Base-by-base conservation (phyloP, 2,797 vertebrate species). In the Ataeniobius toweri region DNA sequence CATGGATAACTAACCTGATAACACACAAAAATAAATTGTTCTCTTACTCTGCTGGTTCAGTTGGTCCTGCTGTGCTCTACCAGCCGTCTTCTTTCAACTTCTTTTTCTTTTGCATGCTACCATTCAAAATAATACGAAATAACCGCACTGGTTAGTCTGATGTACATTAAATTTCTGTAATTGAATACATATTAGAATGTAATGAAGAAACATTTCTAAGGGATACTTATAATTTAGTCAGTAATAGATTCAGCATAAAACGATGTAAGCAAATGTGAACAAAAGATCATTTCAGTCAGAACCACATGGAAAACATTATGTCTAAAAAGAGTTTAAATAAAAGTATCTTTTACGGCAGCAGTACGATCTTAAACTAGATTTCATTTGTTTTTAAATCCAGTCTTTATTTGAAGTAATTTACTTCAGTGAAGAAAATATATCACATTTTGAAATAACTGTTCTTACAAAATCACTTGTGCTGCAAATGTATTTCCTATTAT, bases 1-100 rank as follows among this genome's bases (percentile, higher is more conserved):
- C 31, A 69, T 22, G 44, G 28, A 63, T 44, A 28, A 51, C 10
- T 24, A 79, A 26, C 7, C 26, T 75, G 48, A 80, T 58, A 69
- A 75, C 24, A 14, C 14, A 61, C 20, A 75, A 74, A 75, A 78
- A 80, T 53, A 80, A 70, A 10, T 67, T 48, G 41, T 86, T 76
- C 75, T 74, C 26, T 48, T 69, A 24, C 31, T 28, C 10, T 80
- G 70, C 18, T 67, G 68, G 31, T 58, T 39, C 68, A 73, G 61
- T 65, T 74, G 28, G 68, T 69, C 16, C 36, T 65, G 18, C 10
- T 73, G 26, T 46, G 12, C 73, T 80, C n/a, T 75, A 22, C 36
- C 63, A 41, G 36, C 36, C 39, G 26, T 46, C 67, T 69, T 69
- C 22, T 7, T 6, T 46, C 41, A 46, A 46, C 22, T n/a, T 69